Evolutionary conservation across 2,797 vertebrate species (phyloP).

Genomic region (Centropyge bicolor): DNA sequence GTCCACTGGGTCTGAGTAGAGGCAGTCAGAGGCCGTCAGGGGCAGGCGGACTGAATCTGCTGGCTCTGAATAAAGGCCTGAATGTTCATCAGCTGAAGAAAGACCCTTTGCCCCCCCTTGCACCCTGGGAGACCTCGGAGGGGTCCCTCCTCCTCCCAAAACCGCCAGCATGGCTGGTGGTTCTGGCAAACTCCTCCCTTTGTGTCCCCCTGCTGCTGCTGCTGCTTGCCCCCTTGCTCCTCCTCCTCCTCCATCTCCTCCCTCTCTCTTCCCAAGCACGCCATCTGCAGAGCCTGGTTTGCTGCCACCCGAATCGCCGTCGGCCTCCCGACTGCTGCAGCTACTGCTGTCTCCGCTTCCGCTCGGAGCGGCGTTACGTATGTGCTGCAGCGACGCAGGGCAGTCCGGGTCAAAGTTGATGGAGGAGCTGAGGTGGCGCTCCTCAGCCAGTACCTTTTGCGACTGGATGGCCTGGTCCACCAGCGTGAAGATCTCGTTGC

Average conservation of each 20-base stretch:
- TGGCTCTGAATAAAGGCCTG: slow-evolving; percentile 92
- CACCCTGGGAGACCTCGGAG: slow-evolving; percentile 72
- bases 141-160: slow-evolving; percentile 58
- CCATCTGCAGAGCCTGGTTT: slow-evolving; percentile 83
- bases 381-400: slow-evolving; percentile 72
- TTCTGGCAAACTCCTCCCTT: slow-evolving; percentile 86
- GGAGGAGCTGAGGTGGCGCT: slow-evolving; percentile 83
- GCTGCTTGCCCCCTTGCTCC: slow-evolving; percentile 66
- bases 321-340: slow-evolving; percentile 80
- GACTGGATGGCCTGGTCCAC: slow-evolving; percentile 93
- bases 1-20: slow-evolving; percentile 95
- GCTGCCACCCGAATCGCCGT: slow-evolving; percentile 84
- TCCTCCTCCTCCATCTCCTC: slow-evolving; percentile 71
- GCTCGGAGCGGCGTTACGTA: slow-evolving; percentile 54
- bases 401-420: slow-evolving; percentile 79
- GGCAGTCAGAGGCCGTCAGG: slow-evolving; percentile 76
- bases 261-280: slow-evolving; percentile 79
- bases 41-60: slow-evolving; percentile 89
- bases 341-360: slow-evolving; percentile 68
- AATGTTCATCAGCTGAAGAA: slow-evolving; percentile 64
- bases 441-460: slow-evolving; percentile 91
- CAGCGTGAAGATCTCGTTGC: slow-evolving; percentile 94
- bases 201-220: slow-evolving; percentile 73
- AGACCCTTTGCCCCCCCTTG: slow-evolving; percentile 50
- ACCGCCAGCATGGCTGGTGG: slow-evolving; percentile 68